These are phyloP conservation scores for Epizoanthus rinbou DNA, from an alignment of 92 coral and sea anemone genomes.

Conservation along the genomic window DNA sequence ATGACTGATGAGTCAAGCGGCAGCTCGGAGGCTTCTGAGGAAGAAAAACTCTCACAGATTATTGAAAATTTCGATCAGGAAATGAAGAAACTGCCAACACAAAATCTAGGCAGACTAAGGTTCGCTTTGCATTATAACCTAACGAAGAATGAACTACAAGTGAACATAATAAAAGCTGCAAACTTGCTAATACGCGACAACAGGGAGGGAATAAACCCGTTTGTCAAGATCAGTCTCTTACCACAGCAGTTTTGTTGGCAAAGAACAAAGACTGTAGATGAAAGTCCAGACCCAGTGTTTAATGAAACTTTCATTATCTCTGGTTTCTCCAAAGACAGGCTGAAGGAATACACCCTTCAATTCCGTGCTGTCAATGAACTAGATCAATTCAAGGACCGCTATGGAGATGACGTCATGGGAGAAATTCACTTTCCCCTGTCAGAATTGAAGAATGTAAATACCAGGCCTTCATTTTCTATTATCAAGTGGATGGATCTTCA, in stretches of 20 bases:
- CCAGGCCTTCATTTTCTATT: conserved; percentile 75
- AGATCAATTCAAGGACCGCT: conserved; percentile 77
- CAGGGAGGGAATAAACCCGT: conserved; percentile 75
- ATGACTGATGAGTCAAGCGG: conserved; percentile 16
- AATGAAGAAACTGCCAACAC: conserved; percentile 45
- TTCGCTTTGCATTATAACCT: conserved; percentile 85
- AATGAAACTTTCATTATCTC: conserved; percentile 95
- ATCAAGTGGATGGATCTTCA: conserved; percentile 81
- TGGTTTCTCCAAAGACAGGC: conserved; percentile 90
- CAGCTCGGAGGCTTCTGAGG: conserved; percentile 34
- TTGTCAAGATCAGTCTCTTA: conserved; percentile 79
- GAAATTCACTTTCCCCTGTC: conserved; percentile 87
- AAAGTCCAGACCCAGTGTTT: conserved; percentile 78
- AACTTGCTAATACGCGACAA: conserved; percentile 71
- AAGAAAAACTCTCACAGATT: conserved; percentile 26
- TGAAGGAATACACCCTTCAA: conserved; percentile 81
- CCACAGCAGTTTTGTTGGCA: conserved; percentile 99
- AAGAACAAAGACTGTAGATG: conserved; percentile 78
- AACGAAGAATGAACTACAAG: conserved; percentile 88
- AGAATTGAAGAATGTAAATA: conserved; percentile 71
- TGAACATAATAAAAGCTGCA: conserved; percentile 80
- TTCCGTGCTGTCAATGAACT: conserved; percentile 89
- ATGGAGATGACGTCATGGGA: conserved; percentile 97
- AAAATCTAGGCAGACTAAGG: conserved; percentile 82
- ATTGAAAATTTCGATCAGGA: conserved; percentile 33